Evolutionary conservation across 1,140 invertebrate species (phyloP).

Genomic region (Bombus difficillimus): DNA sequence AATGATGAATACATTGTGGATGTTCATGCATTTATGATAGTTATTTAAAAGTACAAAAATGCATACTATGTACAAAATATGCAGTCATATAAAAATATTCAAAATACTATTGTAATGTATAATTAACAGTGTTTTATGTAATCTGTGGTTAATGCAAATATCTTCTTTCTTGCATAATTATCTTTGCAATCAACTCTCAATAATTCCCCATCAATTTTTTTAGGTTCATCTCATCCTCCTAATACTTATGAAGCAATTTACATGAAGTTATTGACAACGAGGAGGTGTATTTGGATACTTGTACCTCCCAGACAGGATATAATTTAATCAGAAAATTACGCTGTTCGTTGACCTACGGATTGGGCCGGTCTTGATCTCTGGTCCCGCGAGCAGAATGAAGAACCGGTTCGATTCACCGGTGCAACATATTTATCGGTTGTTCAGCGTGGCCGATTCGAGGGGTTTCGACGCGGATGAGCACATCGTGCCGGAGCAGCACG

Average conservation of each 20-base stretch:
- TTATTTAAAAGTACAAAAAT: too few relatives aligned
- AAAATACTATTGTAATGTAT: too few relatives aligned
- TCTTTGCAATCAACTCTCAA: too few relatives aligned
- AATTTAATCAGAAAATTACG: neutral
- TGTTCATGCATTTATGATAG: too few relatives aligned
- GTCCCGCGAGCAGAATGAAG: neutral
- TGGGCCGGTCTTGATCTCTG: neutral
- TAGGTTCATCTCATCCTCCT: neutral
- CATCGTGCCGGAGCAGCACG: neutral
- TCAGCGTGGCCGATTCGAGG: neutral
- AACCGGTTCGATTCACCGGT: neutral
- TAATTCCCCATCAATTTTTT: too few relatives aligned
- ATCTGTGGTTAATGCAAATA: too few relatives aligned
- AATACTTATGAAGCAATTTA: neutral
- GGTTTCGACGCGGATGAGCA: slow-evolving; percentile 3
- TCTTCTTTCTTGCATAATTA: too few relatives aligned
- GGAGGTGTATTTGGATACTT: neutral
- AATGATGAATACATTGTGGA: too few relatives aligned
- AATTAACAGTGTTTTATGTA: too few relatives aligned
- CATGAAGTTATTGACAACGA: neutral
- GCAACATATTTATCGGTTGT: neutral
- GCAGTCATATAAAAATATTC: too few relatives aligned
- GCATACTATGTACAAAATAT: too few relatives aligned
- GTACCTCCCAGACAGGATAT: too few relatives aligned
- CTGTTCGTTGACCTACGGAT: neutral